Base-by-base conservation (phyloP, 2,797 vertebrate species). In the Phrynocephalus vlangalii region DNA sequence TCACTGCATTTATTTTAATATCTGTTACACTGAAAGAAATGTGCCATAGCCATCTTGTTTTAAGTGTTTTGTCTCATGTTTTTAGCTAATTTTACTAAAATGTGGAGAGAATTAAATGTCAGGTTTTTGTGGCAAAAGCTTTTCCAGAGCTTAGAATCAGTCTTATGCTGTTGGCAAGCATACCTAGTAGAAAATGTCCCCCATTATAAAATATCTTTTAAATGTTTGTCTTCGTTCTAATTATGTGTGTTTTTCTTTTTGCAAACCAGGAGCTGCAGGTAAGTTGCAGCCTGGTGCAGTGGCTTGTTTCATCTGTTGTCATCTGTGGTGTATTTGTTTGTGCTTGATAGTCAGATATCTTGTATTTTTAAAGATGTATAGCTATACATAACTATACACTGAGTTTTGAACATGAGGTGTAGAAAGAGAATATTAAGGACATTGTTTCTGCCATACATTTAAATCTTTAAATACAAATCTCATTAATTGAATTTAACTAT, bases 211-310 rank as follows among this genome's bases (percentile, higher is more conserved):
- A 85, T 95, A 95, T 95, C 95, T 96, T 71, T 95, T 97, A 92
- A 96, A 93, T 97, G 97, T 97, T 95, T 95, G 97, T 96, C 97
- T 96, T 96, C 95, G 96, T 97, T 97, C 96, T 99, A 99, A 99
- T 97, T 97, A 91, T 97, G 88, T 98, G 95, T 99, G 97, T 98
- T 97, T 97, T 97, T 97, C 97, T 97, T 99, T 97, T 98, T 99
- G 99, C 99, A 96, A 97, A 98, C 98, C 98, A 99, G 99, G 99
- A 99, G 97, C 97, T 99, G 96, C 99, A 99, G 99, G 99, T 99
- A 98, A 98, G 98, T 98, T 96, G 97, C 96, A 97, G 97, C 96
- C 97, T 97, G 96, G 97, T 96, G 94, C 94, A 91, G 94, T 95
- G 95, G 92, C 90, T 94, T 95, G 94, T 97, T 90, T 93, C 88